Percentiles rank a stretch among this genome's conserved stretches.
These are phyloP conservation scores for Bicyclus anynana DNA, from an alignment of 1,140 invertebrate species.

Conservation along the genomic window DNA sequence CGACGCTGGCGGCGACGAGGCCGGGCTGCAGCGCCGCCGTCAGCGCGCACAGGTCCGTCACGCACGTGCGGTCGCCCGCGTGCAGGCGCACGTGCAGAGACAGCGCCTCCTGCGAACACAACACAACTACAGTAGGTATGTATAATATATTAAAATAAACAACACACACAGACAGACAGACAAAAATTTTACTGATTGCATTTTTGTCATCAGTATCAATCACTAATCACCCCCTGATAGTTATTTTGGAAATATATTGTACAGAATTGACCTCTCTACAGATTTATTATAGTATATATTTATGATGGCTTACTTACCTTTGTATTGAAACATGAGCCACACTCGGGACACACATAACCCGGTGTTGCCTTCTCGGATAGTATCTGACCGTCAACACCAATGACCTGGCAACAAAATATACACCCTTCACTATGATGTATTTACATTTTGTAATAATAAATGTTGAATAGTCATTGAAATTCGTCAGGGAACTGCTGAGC, in stretches of 20 bases:
- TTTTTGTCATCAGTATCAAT: too few relatives aligned
- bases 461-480: too few relatives aligned
- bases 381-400: constrained; percentile 68
- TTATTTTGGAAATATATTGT: too few relatives aligned
- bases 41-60: constrained; percentile 90
- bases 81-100: constrained; percentile 89
- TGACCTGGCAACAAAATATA: constrained; percentile 49
- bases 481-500: too few relatives aligned
- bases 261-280: too few relatives aligned
- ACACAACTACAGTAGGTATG: background rate
- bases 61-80: constrained; percentile 88
- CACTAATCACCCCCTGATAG: too few relatives aligned
- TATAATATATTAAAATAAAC: background rate
- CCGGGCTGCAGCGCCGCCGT: constrained; percentile 86
- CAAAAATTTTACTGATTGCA: too few relatives aligned
- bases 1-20: constrained; percentile 46
- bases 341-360: constrained; percentile 70
- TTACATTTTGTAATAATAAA: too few relatives aligned
- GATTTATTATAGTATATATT: too few relatives aligned
- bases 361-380: constrained; percentile 59
- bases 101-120: constrained; percentile 81
- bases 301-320: constrained; percentile 44
- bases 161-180: background rate
- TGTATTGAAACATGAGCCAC: constrained; percentile 73
- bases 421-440: too few relatives aligned